Evolutionary conservation across 2,113 vertebrate genomes (phyloP).

Genomic region (Rhinolophus ferrumequinum): DNA sequence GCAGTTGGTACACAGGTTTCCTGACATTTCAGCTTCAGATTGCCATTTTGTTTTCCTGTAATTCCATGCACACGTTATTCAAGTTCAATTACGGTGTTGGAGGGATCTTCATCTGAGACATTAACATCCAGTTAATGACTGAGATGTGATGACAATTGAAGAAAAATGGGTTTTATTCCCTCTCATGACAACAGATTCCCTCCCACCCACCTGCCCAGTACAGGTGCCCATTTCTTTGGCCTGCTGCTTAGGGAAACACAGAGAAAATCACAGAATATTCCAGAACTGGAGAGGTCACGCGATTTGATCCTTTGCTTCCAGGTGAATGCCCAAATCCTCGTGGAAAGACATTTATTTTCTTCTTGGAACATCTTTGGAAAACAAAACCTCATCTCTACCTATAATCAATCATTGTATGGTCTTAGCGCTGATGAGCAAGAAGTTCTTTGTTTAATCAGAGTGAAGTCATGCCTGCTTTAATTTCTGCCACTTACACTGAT

Average conservation of each 20-base stretch:
- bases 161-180: constrained; percentile 73
- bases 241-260: constrained; percentile 41
- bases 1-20: constrained; percentile 36
- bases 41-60: constrained; percentile 56
- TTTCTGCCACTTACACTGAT: neutral
- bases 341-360: neutral
- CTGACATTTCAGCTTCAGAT: constrained; percentile 35
- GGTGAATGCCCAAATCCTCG: neutral
- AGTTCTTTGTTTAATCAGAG: constrained; percentile 19
- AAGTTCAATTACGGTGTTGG: constrained; percentile 51
- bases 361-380: constrained; percentile 27
- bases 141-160: constrained; percentile 64
- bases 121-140: constrained; percentile 67
- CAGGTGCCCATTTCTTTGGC: constrained; percentile 63
- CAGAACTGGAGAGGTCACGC: neutral
- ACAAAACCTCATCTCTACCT: neutral
- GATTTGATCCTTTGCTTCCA: neutral
- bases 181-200: constrained; percentile 39
- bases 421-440: neutral
- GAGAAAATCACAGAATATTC: constrained; percentile 33
- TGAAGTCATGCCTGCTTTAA: constrained; percentile 40
- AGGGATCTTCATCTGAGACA: constrained; percentile 36
- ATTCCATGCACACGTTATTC: constrained; percentile 40
- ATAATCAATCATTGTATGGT: neutral
- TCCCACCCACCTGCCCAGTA: constrained; percentile 67